Percentiles rank a stretch among this genome's conserved stretches.
Conservation (phyloP, 1,140 invertebrate species). For the Bombus pascuorum region DNA sequence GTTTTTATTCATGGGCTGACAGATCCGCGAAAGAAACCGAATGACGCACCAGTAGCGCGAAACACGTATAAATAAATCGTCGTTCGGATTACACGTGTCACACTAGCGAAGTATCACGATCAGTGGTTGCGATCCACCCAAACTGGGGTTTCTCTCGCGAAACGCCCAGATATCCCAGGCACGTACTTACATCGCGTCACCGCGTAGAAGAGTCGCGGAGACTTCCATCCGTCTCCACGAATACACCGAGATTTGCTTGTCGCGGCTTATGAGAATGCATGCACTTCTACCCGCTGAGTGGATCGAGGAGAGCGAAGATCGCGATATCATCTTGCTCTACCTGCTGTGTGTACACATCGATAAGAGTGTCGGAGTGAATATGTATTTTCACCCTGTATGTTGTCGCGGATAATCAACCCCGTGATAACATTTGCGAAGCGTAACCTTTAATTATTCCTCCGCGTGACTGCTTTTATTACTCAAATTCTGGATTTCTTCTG, state of each 20-base stretch:
- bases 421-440: background rate
- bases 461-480: too few species aligned
- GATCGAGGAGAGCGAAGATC: slow-evolving; percentile 18
- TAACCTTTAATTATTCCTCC: background rate
- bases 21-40: slow-evolving; percentile 2
- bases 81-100: slow-evolving; percentile 51
- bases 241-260: slow-evolving; percentile 45
- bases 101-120: slow-evolving; percentile 38
- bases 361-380: background rate
- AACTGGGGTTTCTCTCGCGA: background rate
- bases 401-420: background rate
- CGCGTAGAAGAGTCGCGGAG: background rate
- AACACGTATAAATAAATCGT: slow-evolving; percentile 51
- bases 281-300: slow-evolving; percentile 7
- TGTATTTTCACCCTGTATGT: background rate
- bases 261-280: slow-evolving; percentile 47
- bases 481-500: too few species aligned
- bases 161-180: slow-evolving; percentile 21
- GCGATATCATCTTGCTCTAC: background rate
- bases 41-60: background rate
- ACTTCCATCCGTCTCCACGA: slow-evolving; percentile 12
- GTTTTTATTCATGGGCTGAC: slow-evolving; percentile 48
- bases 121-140: slow-evolving; percentile 20
- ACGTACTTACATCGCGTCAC: slow-evolving; percentile 20
- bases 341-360: background rate